Percentiles rank a stretch among this genome's conserved stretches.
Evolutionary conservation across 2,113 vertebrate species (phyloP).

Genomic region (Oreochromis niloticus): DNA sequence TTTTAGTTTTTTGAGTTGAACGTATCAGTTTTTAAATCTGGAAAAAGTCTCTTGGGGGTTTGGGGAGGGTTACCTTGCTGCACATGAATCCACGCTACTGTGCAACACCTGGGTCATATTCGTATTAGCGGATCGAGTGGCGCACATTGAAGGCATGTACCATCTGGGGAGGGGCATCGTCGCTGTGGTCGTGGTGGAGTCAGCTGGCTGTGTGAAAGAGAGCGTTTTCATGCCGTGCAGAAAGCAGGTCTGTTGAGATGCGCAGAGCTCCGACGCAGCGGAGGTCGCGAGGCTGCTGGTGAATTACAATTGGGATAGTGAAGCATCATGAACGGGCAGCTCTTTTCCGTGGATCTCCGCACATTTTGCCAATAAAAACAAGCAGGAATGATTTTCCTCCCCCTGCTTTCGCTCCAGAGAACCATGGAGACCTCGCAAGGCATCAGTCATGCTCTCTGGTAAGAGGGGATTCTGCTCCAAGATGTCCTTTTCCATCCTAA

Average conservation of each 20-base stretch:
- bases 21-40: neutral
- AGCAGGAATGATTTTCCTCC: constrained; percentile 16
- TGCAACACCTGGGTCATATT: neutral
- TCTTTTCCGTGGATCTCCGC: neutral
- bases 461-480: constrained; percentile 34
- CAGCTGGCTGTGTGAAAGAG: neutral
- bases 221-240: constrained; percentile 21
- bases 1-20: neutral
- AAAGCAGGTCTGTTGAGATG: constrained; percentile 36
- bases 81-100: neutral
- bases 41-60: neutral
- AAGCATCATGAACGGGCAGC: neutral
- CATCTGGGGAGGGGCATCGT: constrained; percentile 45
- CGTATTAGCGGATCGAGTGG: neutral
- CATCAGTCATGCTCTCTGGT: constrained; percentile 63
- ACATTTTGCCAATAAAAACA: neutral
- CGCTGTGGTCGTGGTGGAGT: constrained; percentile 5
- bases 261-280: constrained; percentile 46
- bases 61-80: neutral
- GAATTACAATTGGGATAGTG: constrained; percentile 47
- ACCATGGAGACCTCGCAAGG: constrained; percentile 49
- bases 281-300: constrained; percentile 37
- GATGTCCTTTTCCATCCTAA: constrained; percentile 31
- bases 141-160: neutral
- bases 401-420: constrained; percentile 13